These are phyloP conservation scores for Dicentrarchus labrax DNA, from an alignment of 2,113 vertebrate genomes.

Conservation along the genomic window DNA sequence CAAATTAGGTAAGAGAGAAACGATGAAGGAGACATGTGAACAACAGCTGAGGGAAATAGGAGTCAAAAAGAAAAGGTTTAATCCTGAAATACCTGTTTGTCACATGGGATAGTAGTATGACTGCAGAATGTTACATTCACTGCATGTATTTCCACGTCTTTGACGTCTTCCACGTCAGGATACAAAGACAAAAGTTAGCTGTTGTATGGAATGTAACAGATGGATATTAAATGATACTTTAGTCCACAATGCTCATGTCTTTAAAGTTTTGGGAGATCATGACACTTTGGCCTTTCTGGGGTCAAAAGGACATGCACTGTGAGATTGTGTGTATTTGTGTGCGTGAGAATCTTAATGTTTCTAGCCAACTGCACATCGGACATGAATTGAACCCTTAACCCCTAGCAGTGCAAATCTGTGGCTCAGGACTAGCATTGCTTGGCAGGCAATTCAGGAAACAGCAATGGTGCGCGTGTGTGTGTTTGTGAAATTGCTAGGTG, in stretches of 20 bases:
- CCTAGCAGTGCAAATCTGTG: constrained; percentile 65
- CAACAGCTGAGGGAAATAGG: not conserved
- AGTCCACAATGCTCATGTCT: constrained; percentile 24
- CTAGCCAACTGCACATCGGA: constrained; percentile 53
- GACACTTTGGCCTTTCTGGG: constrained; percentile 23
- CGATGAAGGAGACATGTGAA: not conserved
- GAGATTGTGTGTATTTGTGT: constrained; percentile 1
- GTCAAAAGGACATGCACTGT: constrained; percentile 41
- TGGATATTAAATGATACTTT: not conserved
- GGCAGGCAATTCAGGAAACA: constrained; percentile 72
- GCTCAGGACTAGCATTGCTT: constrained; percentile 65
- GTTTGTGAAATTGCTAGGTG: constrained; percentile 49
- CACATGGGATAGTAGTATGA: not conserved
- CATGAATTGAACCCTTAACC: constrained; percentile 63
- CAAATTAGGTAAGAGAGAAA: not conserved
- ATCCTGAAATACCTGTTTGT: not conserved
- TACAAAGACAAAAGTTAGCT: constrained; percentile 4
- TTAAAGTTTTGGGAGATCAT: constrained; percentile 45
- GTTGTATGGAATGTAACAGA: constrained; percentile 17
- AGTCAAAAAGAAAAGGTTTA: not conserved
- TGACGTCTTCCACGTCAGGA: constrained; percentile 13
- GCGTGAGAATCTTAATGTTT: constrained; percentile 38
- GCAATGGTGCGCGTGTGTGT: constrained; percentile 33
- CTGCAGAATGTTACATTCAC: not conserved
- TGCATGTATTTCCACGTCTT: not conserved